phyloP scores from a whole-genome alignment of 2,888 invertebrate species.

The Erebia aethiops region DNA sequence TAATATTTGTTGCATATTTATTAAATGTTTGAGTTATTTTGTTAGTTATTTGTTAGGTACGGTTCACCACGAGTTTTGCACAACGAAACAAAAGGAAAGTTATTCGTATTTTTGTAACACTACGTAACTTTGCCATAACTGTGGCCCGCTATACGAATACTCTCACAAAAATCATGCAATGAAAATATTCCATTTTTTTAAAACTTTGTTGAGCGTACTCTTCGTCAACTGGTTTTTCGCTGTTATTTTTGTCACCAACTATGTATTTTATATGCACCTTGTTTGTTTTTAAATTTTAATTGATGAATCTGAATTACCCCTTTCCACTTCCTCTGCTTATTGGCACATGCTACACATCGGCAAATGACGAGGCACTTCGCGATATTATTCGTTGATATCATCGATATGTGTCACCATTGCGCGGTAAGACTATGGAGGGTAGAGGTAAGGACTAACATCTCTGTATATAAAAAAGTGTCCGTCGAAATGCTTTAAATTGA shows the following conservation, averaged over 20 bases:
- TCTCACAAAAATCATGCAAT: slow-evolving; percentile 31
- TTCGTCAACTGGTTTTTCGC: slow-evolving; percentile 34
- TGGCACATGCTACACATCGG: too few species aligned
- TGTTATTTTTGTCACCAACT: slow-evolving; percentile 31
- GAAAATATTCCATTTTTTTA: slow-evolving; percentile 35
- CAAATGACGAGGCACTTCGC: too few species aligned
- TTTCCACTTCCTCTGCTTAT: too few species aligned
- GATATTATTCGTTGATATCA: too few species aligned
- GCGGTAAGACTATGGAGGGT: too few species aligned
- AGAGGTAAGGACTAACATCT: too few species aligned
- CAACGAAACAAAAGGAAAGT: slow-evolving; percentile 4
- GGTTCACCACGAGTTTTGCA: not conserved
- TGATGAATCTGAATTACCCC: too few species aligned
- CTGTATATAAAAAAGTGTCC: too few species aligned
- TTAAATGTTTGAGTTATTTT: not conserved
- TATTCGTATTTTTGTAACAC: slow-evolving; percentile 11
- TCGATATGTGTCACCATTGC: too few species aligned
- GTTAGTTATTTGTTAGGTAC: not conserved
- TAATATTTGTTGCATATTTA: not conserved
- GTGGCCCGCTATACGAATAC: slow-evolving; percentile 28
- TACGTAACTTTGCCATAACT: slow-evolving; percentile 30
- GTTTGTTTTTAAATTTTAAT: not conserved
- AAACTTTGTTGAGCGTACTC: slow-evolving; percentile 28
- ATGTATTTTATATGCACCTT: not conserved
- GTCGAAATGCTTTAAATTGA: too few species aligned